Evolutionary conservation across 2,888 invertebrate genomes (phyloP).

Genomic region (Antheraea assamensis): DNA sequence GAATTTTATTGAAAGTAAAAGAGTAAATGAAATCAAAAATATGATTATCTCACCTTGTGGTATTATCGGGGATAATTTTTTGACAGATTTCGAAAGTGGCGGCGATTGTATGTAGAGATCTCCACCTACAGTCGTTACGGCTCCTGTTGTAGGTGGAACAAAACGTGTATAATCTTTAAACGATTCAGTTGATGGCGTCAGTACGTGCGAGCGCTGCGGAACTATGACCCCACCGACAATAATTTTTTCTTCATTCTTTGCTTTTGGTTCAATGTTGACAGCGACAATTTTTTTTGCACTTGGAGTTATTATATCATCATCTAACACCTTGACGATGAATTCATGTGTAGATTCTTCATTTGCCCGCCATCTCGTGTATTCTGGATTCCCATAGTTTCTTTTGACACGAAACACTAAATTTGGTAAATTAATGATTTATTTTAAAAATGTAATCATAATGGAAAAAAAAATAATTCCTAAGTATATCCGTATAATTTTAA

Average conservation of each 20-base stretch:
- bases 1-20: conserved; percentile 9
- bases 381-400: conserved; percentile 49
- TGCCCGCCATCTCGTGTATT: conserved; percentile 70
- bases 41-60: conserved; percentile 31
- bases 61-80: conserved; percentile 33
- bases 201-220: conserved; percentile 38
- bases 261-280: conserved; percentile 59
- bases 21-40: background rate
- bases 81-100: conserved; percentile 26
- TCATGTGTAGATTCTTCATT: conserved; percentile 58
- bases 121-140: conserved; percentile 30
- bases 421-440: conserved; percentile 19
- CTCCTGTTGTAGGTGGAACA: conserved; percentile 54
- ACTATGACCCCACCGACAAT: conserved; percentile 65
- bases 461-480: conserved; percentile 4
- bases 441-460: conserved; percentile 12
- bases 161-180: conserved; percentile 64
- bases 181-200: conserved; percentile 29
- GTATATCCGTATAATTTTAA: background rate
- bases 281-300: conserved; percentile 53
- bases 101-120: conserved; percentile 34
- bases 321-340: conserved; percentile 74
- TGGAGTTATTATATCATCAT: conserved; percentile 59
- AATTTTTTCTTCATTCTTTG: conserved; percentile 55
- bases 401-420: conserved; percentile 57